phyloP scores from a whole-genome alignment of 2,888 invertebrate genomes.

The Alcis repandata region DNA sequence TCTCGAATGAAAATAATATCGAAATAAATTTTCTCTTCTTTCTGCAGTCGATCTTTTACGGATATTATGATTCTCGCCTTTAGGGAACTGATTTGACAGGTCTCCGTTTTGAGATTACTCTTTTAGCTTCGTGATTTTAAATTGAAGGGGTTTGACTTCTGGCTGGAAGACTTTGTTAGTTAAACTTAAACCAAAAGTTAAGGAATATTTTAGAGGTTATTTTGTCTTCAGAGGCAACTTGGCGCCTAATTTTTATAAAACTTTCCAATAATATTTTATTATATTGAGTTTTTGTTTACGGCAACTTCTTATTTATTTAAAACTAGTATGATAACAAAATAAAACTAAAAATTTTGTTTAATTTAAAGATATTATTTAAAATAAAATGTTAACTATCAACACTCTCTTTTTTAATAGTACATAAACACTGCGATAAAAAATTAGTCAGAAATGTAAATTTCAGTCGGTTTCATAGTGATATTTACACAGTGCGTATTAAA shows the following conservation, averaged over 20 bases:
- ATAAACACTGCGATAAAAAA: not conserved
- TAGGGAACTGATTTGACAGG: conserved; percentile 42
- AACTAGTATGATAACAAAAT: too few relatives aligned
- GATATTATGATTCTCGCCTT: conserved; percentile 48
- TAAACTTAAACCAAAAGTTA: too few relatives aligned
- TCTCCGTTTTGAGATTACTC: conserved; percentile 26
- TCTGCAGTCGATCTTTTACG: conserved; percentile 49
- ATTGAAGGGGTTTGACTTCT: not conserved
- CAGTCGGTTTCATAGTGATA: conserved; percentile 5
- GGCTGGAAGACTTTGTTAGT: not conserved
- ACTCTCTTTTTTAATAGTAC: too few relatives aligned
- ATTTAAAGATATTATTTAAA: too few relatives aligned
- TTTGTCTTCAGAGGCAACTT: too few relatives aligned
- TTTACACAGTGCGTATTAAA: conserved; percentile 28
- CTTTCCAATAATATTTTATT: too few relatives aligned
- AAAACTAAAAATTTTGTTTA: too few relatives aligned
- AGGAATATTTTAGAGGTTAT: too few relatives aligned
- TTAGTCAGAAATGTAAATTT: not conserved
- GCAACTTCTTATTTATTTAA: too few relatives aligned
- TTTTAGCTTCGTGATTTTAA: conserved; percentile 9
- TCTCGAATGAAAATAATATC: conserved; percentile 58
- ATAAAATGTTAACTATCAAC: too few relatives aligned
- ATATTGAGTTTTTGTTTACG: too few relatives aligned
- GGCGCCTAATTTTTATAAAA: too few relatives aligned
- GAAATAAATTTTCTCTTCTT: conserved; percentile 53